Evolutionary conservation across 2,888 invertebrate species (phyloP), one percentile per base, ranked within the genome.

Genomic region (Drosophila macrospina): DNA sequence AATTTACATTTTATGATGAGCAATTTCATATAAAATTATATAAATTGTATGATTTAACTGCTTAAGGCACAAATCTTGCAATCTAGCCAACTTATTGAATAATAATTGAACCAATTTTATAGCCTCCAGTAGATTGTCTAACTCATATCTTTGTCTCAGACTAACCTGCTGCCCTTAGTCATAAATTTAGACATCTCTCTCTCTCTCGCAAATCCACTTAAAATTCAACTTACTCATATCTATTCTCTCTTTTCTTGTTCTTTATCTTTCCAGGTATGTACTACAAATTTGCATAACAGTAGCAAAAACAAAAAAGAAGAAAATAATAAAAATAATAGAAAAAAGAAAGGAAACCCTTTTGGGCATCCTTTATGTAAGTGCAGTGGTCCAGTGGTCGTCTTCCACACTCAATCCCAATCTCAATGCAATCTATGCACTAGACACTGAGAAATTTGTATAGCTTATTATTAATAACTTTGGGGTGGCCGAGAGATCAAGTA

Each of bases 391-490:
- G n/a, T n/a, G n/a, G n/a, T n/a, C n/a, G 28, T 70, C 57, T 60
- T 56, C 41, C 24, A 24, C 34, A 52, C 26, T 15, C 52, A 20
- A n/a, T 37, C 28, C 52, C 64, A 64, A 59, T 47, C 52, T 52
- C 52, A 45, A 52, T 41, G 65, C 64, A 80, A 81, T 66, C 80
- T 62, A 73, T 74, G 74, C 77, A 80, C 60, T 50, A 69, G 86
- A 88, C 83, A 86, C 62, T 84, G 81, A 88, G 75, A 84, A 81
- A 83, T 88, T 85, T 88, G 89, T 87, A 88, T 85, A 82, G 86
- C 89, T 86, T 86, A 86, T 89, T 86, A 86, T 86, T 89, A 86
- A 86, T 86, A 89, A 81, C 86, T 87, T 80, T 85, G 83, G 69
- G 78, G 69, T 78, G 78, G 64, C 66, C 64, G 48, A 74, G 81